Evolutionary conservation across 2,888 invertebrate species (phyloP).

Genomic region (Agonopterix heracliana): DNA sequence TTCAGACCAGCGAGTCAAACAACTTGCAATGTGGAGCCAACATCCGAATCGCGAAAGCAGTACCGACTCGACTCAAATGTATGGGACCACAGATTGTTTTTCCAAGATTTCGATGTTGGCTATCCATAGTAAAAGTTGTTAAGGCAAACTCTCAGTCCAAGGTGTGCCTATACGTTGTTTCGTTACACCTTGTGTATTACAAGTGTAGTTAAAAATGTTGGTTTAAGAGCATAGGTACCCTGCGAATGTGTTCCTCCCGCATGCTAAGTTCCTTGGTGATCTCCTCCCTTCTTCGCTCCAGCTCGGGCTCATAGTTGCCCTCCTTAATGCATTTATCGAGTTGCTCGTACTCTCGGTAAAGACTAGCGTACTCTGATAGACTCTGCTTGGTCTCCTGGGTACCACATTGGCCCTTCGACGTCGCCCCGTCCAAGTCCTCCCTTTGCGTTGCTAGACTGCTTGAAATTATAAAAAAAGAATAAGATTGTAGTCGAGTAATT

Average conservation of each 20-base stretch:
- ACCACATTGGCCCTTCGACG: slow-evolving; percentile 43
- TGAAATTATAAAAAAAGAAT: slow-evolving; percentile 7
- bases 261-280: slow-evolving; percentile 40
- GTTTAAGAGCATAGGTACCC: slow-evolving; percentile 26
- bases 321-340: slow-evolving; percentile 39
- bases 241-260: slow-evolving; percentile 49
- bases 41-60: too few relatives aligned
- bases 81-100: too few relatives aligned
- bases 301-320: slow-evolving; percentile 34
- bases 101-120: too few relatives aligned
- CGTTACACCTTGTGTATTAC: too few relatives aligned
- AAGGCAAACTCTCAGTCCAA: too few relatives aligned
- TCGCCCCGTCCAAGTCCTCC: slow-evolving; percentile 48
- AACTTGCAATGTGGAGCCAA: too few relatives aligned
- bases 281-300: slow-evolving; percentile 41
- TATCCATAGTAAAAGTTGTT: too few relatives aligned
- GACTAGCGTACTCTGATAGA: slow-evolving; percentile 49
- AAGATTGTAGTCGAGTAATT: too few relatives aligned
- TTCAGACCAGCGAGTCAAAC: too few relatives aligned
- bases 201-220: too few relatives aligned
- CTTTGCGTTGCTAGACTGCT: slow-evolving; percentile 47
- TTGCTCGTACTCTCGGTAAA: slow-evolving; percentile 54
- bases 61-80: too few relatives aligned
- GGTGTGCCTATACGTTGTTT: too few relatives aligned
- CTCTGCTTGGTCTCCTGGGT: slow-evolving; percentile 48